Evolutionary conservation across 64 coral and sea anemone species (phyloP).

Genomic region (Porites lutea): DNA sequence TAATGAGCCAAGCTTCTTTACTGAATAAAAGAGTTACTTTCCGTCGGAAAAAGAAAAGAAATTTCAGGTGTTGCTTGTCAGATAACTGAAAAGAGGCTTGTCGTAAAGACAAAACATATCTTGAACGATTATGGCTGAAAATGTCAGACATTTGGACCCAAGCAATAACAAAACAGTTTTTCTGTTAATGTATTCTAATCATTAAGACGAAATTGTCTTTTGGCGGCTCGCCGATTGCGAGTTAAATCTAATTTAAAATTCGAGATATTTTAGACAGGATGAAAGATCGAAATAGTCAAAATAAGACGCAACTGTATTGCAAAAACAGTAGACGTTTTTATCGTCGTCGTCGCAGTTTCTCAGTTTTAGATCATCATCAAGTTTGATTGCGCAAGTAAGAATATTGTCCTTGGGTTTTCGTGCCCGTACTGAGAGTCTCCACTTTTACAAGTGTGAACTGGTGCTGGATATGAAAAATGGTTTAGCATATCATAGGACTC

Average conservation of each 20-base stretch:
- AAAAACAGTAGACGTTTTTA: background rate
- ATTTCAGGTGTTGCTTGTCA: background rate
- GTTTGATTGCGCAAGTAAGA: background rate
- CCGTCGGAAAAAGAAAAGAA: background rate
- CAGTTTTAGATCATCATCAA: background rate
- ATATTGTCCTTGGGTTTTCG: too few relatives aligned
- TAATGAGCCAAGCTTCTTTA: background rate
- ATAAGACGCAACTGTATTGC: background rate
- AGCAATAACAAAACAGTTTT: background rate
- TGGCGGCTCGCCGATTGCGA: background rate
- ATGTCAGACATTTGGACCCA: background rate
- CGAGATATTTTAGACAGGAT: background rate
- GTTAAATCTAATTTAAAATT: conserved; percentile 21
- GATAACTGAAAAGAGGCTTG: background rate
- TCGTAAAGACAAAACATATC: conserved; percentile 1
- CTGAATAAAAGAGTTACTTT: conserved; percentile 8
- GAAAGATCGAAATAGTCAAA: background rate
- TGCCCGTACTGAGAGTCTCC: too few relatives aligned
- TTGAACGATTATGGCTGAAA: conserved; percentile 1
- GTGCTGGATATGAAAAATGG: background rate
- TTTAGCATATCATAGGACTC: too few relatives aligned
- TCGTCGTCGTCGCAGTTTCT: background rate
- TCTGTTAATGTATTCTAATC: background rate
- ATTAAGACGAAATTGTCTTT: background rate
- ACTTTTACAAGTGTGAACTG: too few relatives aligned